Conservation (phyloP, 2,797 vertebrate species). For the Acanthiza pusilla region DNA sequence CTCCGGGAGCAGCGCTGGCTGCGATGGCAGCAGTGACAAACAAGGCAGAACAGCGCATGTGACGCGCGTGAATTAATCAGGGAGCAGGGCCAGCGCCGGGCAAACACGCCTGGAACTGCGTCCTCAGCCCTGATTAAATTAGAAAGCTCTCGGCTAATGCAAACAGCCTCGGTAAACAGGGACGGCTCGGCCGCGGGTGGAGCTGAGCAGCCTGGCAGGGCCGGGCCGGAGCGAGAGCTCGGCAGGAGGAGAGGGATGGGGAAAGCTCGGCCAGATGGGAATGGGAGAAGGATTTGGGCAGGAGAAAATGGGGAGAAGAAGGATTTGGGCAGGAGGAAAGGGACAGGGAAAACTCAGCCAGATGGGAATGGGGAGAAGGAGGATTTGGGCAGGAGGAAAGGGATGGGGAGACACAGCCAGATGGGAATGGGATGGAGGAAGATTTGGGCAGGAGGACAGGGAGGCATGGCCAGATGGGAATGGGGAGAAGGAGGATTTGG, state of each 20-base stretch:
- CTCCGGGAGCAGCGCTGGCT: not conserved
- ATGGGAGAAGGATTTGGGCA: too few species aligned
- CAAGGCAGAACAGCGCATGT: conserved; percentile 82
- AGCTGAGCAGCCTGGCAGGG: not conserved
- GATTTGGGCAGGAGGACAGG: too few species aligned
- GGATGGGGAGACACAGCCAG: too few species aligned
- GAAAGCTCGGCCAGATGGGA: not conserved
- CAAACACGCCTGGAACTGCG: conserved; percentile 74
- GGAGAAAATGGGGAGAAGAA: too few species aligned
- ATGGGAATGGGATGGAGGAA: too few species aligned
- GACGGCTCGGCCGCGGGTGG: not conserved
- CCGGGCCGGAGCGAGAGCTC: too few species aligned
- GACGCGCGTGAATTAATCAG: conserved; percentile 83
- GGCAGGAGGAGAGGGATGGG: too few species aligned
- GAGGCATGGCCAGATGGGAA: too few species aligned
- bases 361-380: too few species aligned
- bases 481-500: not conserved
- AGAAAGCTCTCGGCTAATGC: conserved; percentile 69
- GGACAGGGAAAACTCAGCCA: too few species aligned
- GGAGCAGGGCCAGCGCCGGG: conserved; percentile 74
- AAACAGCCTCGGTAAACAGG: conserved; percentile 38
- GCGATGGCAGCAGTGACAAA: conserved; percentile 67
- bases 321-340: too few species aligned
- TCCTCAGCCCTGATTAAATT: conserved; percentile 82
- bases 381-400: too few species aligned